Base-by-base conservation (phyloP, 1,140 invertebrate genomes). In the Trachymyrmex septentrionalis region DNA sequence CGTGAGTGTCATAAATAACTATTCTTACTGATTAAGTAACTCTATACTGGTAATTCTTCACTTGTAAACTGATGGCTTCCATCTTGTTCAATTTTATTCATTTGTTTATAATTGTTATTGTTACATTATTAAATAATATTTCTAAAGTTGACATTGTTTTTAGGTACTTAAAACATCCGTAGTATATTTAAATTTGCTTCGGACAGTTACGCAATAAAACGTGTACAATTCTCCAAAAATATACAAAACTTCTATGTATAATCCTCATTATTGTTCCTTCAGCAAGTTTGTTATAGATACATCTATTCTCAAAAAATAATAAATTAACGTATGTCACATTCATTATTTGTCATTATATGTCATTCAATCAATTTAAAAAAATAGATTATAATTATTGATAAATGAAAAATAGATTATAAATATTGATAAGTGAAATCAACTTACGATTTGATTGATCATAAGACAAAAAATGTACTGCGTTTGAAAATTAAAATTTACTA, bases 131-230 rank as follows among this genome's bases (percentile, higher is more conserved):
- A 53, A 21, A 30, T 7, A 12, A 78, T 27, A 53, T 76, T 44
- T 59, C 1, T 59, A 3, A 44, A 44, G 9, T 44, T 53, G 2
- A 7, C 9, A 44, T 44, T 44, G 38, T 14, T 76, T 88, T 24
- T 38, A 91, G 87, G 84, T 90, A 24, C 24, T 86, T 3, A 86
- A 76, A 57, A 24, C 87, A 3, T 90, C 89, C 0, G 19, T 88
- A 27, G 69, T 81, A 6, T 91, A 90, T 44, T 61, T 91, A 12
- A 92, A 92, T 44, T 69, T 92, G 9, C 59, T 91, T 61, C 82
- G 86, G 6, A 89, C 87, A 5, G 16, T 90, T 63, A 64, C 67
- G 5, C 14, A 82, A 81, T 86, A 30, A 12, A 69, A 69, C 1
- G 73, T 30, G 10, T 44, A 44, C 9, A 44, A 34, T 34, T 0